A percentile compares a stretch with the other conserved stretches of the same genome.
Evolutionary conservation across 2,888 invertebrate species (phyloP).

Genomic region (Unio pictorum): DNA sequence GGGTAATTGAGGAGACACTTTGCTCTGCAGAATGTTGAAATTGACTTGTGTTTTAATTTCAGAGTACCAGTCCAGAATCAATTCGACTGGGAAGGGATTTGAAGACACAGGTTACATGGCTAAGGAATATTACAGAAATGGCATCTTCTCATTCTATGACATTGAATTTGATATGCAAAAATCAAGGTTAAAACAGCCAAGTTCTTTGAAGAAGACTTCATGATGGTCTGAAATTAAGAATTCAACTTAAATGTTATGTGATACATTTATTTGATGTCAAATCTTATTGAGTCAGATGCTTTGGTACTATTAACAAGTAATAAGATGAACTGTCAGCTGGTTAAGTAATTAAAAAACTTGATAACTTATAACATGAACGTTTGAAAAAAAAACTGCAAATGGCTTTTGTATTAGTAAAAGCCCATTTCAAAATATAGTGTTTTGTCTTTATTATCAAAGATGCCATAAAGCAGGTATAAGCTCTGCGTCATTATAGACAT

Average conservation of each 20-base stretch:
- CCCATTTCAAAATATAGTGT: too few relatives aligned
- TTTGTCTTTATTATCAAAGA: too few relatives aligned
- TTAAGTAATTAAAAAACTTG: neutral
- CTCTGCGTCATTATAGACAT: too few relatives aligned
- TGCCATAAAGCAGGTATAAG: too few relatives aligned
- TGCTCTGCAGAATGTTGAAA: too few relatives aligned
- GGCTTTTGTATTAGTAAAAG: slow-evolving; percentile 5
- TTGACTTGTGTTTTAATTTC: too few relatives aligned
- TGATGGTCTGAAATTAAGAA: neutral
- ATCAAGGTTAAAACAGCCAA: slow-evolving; percentile 27
- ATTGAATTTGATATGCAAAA: slow-evolving; percentile 27
- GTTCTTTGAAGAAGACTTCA: slow-evolving; percentile 10
- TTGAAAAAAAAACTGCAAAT: slow-evolving; percentile 14
- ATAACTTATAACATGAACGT: slow-evolving; percentile 10
- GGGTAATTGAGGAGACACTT: too few relatives aligned
- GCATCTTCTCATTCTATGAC: slow-evolving; percentile 35
- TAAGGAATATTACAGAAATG: slow-evolving; percentile 24
- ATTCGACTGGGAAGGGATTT: neutral
- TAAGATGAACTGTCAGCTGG: neutral
- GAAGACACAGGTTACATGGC: slow-evolving; percentile 20
- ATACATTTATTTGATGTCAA: too few relatives aligned
- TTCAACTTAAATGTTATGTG: neutral
- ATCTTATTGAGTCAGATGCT: too few relatives aligned
- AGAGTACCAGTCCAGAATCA: too few relatives aligned
- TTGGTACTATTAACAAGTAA: neutral